Percentiles rank a stretch among this genome's conserved stretches.
Evolutionary conservation across 2,113 vertebrate species (phyloP).

Genomic region (Ctenomys sociabilis): DNA sequence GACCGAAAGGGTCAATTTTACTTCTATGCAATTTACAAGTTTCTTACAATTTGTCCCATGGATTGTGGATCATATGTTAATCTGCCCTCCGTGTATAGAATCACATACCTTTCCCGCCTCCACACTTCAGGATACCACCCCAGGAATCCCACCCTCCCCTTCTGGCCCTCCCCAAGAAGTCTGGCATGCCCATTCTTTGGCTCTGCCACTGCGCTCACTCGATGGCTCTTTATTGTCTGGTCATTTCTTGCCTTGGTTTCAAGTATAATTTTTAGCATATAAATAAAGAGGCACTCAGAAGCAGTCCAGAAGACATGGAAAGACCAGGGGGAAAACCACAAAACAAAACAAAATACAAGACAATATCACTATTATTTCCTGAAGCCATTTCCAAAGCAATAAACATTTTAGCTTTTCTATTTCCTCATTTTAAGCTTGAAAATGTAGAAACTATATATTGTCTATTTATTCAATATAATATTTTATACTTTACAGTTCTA

Average conservation of each 20-base stretch:
- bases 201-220: background rate
- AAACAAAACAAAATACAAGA: background rate
- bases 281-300: background rate
- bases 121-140: background rate
- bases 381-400: background rate
- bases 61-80: background rate
- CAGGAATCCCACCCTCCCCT: background rate
- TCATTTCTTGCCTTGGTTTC: background rate
- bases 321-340: background rate
- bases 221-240: background rate
- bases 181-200: background rate
- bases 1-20: background rate
- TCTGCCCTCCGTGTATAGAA: background rate
- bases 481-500: background rate
- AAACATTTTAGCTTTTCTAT: background rate
- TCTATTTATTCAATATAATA: background rate
- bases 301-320: background rate
- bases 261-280: background rate
- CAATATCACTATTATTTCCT: background rate
- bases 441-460: background rate
- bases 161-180: background rate
- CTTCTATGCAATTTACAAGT: background rate
- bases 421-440: background rate
- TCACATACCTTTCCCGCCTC: background rate
- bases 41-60: background rate